These are phyloP conservation scores for Muricea muricata DNA, from an alignment of 92 coral and sea anemone genomes.

Conservation along the genomic window DNA sequence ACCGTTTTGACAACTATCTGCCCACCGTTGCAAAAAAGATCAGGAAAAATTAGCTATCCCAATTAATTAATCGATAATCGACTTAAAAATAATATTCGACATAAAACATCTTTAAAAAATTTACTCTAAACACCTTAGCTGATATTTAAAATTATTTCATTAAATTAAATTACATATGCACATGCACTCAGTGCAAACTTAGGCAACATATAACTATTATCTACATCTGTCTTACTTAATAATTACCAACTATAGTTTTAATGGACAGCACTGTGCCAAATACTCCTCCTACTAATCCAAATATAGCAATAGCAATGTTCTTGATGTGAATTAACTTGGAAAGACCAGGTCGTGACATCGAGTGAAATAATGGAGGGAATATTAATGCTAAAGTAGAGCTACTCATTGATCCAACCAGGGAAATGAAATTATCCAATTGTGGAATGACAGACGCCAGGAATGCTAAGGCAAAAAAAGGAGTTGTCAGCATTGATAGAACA, in stretches of 20 bases:
- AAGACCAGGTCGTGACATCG: slow-evolving; percentile 68
- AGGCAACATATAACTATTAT: too few relatives aligned
- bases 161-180: too few relatives aligned
- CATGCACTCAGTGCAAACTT: too few relatives aligned
- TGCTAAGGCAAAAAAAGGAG: slow-evolving; percentile 45
- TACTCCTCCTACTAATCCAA: slow-evolving; percentile 76
- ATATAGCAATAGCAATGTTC: slow-evolving; percentile 73
- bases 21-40: too few relatives aligned
- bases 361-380: slow-evolving; percentile 85
- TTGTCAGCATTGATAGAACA: too few relatives aligned
- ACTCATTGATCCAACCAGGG: slow-evolving; percentile 88
- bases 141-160: too few relatives aligned
- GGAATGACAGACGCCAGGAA: slow-evolving; percentile 82
- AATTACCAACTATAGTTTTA: slow-evolving; percentile 43
- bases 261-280: slow-evolving; percentile 80
- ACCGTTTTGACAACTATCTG: too few relatives aligned
- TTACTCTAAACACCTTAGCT: too few relatives aligned
- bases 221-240: slow-evolving; percentile 29
- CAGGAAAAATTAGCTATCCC: too few relatives aligned
- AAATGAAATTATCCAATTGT: slow-evolving; percentile 85
- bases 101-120: too few relatives aligned
- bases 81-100: too few relatives aligned
- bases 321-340: slow-evolving; percentile 52
- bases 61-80: too few relatives aligned
- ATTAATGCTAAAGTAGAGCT: slow-evolving; percentile 84